These are phyloP conservation scores for Notoglanidium macrostoma DNA, from an alignment of 2,797 vertebrate species.

Conservation along the genomic window DNA sequence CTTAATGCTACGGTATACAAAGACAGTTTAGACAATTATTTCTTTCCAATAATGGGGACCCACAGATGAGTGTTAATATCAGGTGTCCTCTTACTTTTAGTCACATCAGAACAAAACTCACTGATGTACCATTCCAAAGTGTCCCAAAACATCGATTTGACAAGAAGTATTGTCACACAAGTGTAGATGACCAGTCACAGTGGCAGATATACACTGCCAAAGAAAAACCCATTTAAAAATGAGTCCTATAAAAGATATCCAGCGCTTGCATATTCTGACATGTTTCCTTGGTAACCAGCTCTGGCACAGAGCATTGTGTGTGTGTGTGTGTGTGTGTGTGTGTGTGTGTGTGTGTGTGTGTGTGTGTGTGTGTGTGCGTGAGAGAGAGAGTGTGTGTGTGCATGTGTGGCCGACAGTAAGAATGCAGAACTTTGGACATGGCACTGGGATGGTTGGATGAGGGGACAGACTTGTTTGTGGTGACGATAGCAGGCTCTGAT, in stretches of 20 bases:
- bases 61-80: background rate
- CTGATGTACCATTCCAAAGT: background rate
- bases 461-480: conserved; percentile 32
- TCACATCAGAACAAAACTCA: background rate
- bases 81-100: background rate
- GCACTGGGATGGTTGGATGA: conserved; percentile 27
- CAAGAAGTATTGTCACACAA: background rate
- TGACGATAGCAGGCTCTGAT: conserved; percentile 41
- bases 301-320: conserved; percentile 6
- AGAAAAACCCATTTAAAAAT: background rate
- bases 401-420: conserved; percentile 17
- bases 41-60: no score
- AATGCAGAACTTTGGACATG: conserved; percentile 14
- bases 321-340: background rate
- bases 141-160: background rate
- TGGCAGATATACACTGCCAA: background rate
- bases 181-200: background rate
- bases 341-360: conserved; percentile 18
- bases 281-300: conserved; percentile 44
- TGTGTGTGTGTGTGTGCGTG: conserved; percentile 12
- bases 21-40: background rate
- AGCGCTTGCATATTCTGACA: conserved; percentile 36
- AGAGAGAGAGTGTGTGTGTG: background rate
- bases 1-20: background rate
- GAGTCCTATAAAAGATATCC: conserved; percentile 18